Evolutionary conservation across 2,888 invertebrate species (phyloP), one percentile per base, ranked within the genome.

Genomic region (Acholoe squamosa): DNA sequence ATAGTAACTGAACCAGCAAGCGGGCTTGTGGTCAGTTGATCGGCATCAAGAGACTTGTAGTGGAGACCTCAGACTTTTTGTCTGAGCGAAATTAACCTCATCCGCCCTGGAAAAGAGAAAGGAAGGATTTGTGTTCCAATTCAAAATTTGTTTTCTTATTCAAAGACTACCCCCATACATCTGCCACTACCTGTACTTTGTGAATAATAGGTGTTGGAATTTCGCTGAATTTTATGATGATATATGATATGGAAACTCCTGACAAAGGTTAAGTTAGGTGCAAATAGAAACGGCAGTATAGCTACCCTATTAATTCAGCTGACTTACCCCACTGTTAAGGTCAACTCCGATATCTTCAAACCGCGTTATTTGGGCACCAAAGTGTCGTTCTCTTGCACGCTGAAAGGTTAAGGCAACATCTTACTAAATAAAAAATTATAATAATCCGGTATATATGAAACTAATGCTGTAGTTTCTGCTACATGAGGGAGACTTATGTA

Each of bases 31-130:
- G 71, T 28, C 71, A 71, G 71, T 71, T 28, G 25, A 28, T 71
- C 25, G 31, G 28, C 71, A 28, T 71, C 71, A 28, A 43, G 71
- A 71, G 31, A 25, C 71, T 5, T 71, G 19, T 71, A 28, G 25
- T 71, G 71, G 25, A 25, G 14, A 71, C 14, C 71, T 71, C 71
- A 71, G 71, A 71, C 71, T n/a, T 7, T 0, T 22, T n/a, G 71
- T 71, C 71, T 71, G 71, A 71, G 71, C 28, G 71, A 25, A 71
- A 28, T 71, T 71, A 71, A 71, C 71, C 71, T 71, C 71, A 71
- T 71, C 71, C 71, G 19, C 71, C 71, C 71, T 71, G 31, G 5
- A 28, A 25, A 28, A 1, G 31, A 25, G 28, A 71, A 71, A 25
- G 3, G 3, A 61, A 7, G 3, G 3, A 43, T 3, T 43, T 43